These are phyloP conservation scores for Lepisosteus osseus DNA, from an alignment of 2,113 vertebrate species.

Conservation along the genomic window DNA sequence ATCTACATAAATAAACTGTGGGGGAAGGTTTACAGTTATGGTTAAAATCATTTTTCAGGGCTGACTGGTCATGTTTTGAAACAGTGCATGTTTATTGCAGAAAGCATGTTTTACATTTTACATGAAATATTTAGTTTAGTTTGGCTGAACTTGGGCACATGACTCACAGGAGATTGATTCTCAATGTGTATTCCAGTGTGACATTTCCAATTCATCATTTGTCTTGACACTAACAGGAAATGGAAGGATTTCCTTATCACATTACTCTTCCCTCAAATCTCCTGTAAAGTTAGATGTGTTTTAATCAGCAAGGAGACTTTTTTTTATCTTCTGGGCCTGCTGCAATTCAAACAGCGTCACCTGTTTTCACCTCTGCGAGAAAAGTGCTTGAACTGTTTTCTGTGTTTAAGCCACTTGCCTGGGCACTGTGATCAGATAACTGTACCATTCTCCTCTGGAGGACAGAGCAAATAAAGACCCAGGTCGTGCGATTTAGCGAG, in stretches of 20 bases:
- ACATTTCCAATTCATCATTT: slow-evolving; percentile 57
- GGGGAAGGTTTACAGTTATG: slow-evolving; percentile 47
- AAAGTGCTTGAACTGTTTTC: slow-evolving; percentile 39
- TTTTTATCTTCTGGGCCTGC: slow-evolving; percentile 56
- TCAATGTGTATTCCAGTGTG: slow-evolving; percentile 45
- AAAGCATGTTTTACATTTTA: slow-evolving; percentile 63
- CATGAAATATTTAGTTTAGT: slow-evolving; percentile 69
- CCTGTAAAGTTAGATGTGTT: slow-evolving; percentile 47
- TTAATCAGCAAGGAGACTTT: slow-evolving; percentile 41
- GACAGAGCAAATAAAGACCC: slow-evolving; percentile 33
- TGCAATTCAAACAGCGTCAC: slow-evolving; percentile 44
- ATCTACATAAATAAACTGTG: slow-evolving; percentile 71
- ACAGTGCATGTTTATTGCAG: slow-evolving; percentile 62
- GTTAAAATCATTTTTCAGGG: slow-evolving; percentile 66
- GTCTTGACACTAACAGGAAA: slow-evolving; percentile 45
- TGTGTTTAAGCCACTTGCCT: slow-evolving; percentile 6
- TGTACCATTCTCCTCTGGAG: slow-evolving; percentile 27
- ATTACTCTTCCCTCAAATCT: slow-evolving; percentile 44
- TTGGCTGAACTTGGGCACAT: slow-evolving; percentile 42
- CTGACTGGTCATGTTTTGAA: slow-evolving; percentile 40
- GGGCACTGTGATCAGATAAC: slow-evolving; percentile 25
- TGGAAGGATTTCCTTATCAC: slow-evolving; percentile 40
- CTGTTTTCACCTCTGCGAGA: slow-evolving; percentile 60
- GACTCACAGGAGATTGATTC: slow-evolving; percentile 51
- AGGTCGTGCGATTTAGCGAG: background rate